These are phyloP conservation scores for Hyaena hyaena DNA, from an alignment of 2,113 vertebrate species.

Conservation along the genomic window DNA sequence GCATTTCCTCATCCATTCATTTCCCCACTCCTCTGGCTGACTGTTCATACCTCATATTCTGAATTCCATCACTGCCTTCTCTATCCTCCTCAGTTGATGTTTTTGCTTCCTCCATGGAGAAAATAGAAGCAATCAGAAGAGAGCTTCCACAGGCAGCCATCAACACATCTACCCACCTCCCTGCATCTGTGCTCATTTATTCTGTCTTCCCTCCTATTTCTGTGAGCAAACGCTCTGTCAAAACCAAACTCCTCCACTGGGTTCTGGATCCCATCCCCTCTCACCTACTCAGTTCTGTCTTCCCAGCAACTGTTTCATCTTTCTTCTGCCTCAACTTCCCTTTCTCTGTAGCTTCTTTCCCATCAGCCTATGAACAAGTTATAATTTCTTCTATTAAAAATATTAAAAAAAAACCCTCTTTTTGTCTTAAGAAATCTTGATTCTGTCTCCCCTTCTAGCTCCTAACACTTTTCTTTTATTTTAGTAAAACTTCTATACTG, in stretches of 20 bases:
- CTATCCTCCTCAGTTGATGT: conserved; percentile 3
- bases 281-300: not conserved
- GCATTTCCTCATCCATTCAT: not conserved
- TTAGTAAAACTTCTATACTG: not conserved
- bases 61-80: not conserved
- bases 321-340: not conserved
- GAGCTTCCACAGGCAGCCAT: not conserved
- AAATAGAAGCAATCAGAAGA: conserved; percentile 25
- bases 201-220: not conserved
- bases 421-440: not conserved
- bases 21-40: not conserved
- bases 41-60: not conserved
- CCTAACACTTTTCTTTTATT: not conserved
- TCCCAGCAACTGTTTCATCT: not conserved
- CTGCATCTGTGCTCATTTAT: not conserved
- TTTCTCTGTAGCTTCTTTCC: not conserved
- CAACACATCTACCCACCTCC: not conserved
- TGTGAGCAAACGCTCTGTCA: not conserved
- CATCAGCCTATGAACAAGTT: not conserved
- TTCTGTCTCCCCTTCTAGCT: not conserved
- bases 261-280: not conserved
- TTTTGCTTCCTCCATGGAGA: not conserved
- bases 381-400: not conserved
- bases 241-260: not conserved
- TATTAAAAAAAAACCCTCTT: not conserved